Evolutionary conservation across 2,797 vertebrate species (phyloP).

Genomic region (Selene dorsalis): DNA sequence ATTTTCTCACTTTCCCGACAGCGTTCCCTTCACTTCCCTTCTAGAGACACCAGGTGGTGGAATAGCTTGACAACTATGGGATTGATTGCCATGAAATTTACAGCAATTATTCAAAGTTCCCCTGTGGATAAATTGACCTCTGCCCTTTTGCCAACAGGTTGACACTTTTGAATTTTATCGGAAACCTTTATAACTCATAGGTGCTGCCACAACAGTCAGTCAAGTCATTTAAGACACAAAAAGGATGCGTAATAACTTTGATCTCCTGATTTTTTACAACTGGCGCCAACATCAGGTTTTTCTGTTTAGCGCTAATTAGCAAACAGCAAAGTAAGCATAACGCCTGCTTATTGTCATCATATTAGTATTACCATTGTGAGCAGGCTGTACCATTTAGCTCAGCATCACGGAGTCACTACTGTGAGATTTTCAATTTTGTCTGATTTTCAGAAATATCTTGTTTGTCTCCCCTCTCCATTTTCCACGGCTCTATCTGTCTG

Average conservation of each 20-base stretch:
- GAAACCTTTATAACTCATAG: background rate
- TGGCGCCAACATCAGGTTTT: background rate
- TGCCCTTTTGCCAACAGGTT: background rate
- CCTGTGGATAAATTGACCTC: background rate
- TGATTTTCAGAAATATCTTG: conserved; percentile 1
- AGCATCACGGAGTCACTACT: background rate
- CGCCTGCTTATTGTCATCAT: background rate
- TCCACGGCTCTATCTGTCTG: background rate
- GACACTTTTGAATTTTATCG: background rate
- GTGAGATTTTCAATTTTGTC: background rate
- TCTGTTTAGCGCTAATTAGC: background rate
- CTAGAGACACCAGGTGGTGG: background rate
- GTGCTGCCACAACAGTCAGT: background rate
- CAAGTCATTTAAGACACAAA: background rate
- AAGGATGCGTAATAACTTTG: background rate
- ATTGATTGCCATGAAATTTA: background rate
- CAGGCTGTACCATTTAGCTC: background rate
- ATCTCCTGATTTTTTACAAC: background rate
- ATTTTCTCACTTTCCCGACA: background rate
- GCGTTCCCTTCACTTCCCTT: background rate
- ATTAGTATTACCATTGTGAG: background rate
- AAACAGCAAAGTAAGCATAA: background rate
- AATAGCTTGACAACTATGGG: background rate
- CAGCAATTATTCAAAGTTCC: background rate
- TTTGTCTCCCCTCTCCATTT: background rate